Conservation (phyloP, 2,113 vertebrate genomes). For the Engystomops pustulosus region DNA sequence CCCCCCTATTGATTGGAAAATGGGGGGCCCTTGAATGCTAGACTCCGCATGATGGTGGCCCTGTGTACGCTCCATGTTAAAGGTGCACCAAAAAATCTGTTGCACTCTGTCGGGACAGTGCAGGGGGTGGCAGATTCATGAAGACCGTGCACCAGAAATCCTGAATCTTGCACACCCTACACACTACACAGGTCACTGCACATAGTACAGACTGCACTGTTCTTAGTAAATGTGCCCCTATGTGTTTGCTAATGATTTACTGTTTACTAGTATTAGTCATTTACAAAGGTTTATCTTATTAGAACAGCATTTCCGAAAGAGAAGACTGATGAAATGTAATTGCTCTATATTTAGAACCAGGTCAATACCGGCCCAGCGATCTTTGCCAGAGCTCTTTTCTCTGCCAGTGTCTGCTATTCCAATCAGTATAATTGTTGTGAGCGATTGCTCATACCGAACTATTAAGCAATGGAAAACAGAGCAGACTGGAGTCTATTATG, state of each 20-base stretch:
- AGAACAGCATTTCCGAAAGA: conserved; percentile 61
- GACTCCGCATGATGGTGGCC: too few species aligned
- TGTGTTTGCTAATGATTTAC: not conserved
- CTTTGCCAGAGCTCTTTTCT: conserved; percentile 71
- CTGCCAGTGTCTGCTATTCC: conserved; percentile 76
- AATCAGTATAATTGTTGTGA: conserved; percentile 78
- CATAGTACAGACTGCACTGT: too few species aligned
- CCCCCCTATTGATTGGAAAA: too few species aligned
- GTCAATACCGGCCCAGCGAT: conserved; percentile 68
- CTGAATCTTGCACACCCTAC: too few species aligned
- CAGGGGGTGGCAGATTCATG: too few species aligned
- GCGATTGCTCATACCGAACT: conserved; percentile 79
- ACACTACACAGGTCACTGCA: too few species aligned
- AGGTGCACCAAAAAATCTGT: too few species aligned
- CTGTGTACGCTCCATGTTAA: too few species aligned
- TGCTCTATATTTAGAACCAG: conserved; percentile 73
- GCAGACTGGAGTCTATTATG: conserved; percentile 70
- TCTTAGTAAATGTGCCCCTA: too few species aligned
- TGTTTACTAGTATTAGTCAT: conserved; percentile 5
- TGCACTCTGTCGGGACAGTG: too few species aligned
- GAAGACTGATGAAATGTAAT: conserved; percentile 74
- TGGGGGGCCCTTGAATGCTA: too few species aligned
- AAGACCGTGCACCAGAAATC: too few species aligned
- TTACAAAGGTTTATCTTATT: conserved; percentile 61
- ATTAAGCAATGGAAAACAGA: conserved; percentile 85